phyloP scores from a whole-genome alignment of 2,797 vertebrate genomes.

The Hipposideros larvatus region DNA sequence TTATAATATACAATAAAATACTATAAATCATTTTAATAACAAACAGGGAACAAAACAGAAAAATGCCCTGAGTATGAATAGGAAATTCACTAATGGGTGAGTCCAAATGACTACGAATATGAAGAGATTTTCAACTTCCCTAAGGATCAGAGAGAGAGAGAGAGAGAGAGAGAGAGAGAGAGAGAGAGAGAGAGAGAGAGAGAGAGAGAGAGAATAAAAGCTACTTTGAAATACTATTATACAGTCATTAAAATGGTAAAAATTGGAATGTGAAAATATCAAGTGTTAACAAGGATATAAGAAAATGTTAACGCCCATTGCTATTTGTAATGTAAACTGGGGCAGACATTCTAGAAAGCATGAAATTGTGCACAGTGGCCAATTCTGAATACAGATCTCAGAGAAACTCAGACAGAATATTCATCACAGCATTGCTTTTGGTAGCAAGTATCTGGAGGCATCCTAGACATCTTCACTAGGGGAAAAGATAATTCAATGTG shows the following conservation, averaged over 20 bases:
- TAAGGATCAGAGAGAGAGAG: background rate
- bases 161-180: background rate
- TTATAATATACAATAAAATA: background rate
- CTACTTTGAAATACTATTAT: background rate
- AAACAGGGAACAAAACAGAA: background rate
- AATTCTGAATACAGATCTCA: background rate
- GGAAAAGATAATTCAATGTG: background rate
- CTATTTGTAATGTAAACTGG: background rate
- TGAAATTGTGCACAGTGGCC: background rate
- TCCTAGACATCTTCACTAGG: background rate
- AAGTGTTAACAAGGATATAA: background rate
- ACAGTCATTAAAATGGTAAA: background rate
- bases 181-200: background rate
- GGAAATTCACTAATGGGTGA: background rate
- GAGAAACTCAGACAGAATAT: background rate
- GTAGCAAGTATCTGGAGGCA: background rate
- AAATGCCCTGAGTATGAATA: background rate
- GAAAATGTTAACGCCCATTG: background rate
- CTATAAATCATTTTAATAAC: background rate
- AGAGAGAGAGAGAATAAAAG: slow-evolving; percentile 22
- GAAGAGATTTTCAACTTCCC: background rate
- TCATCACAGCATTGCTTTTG: background rate
- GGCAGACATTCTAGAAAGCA: background rate
- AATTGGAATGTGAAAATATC: background rate
- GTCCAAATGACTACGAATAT: background rate